Percentiles rank a stretch among this genome's conserved stretches.
Conservation (phyloP, 92 coral and sea anemone genomes). For the Phenganax stokvisi region DNA sequence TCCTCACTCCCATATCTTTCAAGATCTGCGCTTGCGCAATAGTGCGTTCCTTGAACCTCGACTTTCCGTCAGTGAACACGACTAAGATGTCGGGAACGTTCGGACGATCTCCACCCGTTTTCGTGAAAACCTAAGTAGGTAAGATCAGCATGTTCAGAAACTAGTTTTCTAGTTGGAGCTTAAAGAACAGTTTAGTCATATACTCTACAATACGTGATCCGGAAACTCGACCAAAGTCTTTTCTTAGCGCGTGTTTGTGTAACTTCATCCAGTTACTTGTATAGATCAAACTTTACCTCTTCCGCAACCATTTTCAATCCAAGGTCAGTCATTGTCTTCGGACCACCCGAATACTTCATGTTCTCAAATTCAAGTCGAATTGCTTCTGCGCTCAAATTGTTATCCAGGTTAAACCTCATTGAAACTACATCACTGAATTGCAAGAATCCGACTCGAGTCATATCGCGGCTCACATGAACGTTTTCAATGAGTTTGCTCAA, state of each 20-base stretch:
- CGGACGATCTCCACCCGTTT: conserved; percentile 24
- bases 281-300: background rate
- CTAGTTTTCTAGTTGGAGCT: background rate
- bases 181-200: background rate
- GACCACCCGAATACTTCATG: conserved; percentile 5
- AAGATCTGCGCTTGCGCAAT: background rate
- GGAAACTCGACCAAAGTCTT: no score
- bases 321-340: conserved; percentile 12
- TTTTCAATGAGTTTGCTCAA: background rate
- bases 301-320: conserved; percentile 10
- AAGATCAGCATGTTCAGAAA: background rate
- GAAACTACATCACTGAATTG: conserved; percentile 20
- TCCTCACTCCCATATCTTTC: conserved; percentile 19
- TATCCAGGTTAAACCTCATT: conserved; percentile 19
- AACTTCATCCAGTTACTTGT: background rate
- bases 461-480: conserved; percentile 19
- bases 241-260: no score
- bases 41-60: background rate
- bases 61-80: conserved; percentile 27
- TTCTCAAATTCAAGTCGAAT: conserved; percentile 1
- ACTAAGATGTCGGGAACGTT: conserved; percentile 9
- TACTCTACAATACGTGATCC: background rate
- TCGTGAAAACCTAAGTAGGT: conserved; percentile 14
- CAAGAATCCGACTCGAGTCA: conserved; percentile 34
- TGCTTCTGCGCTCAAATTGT: background rate